These are phyloP conservation scores for Sebastes steindachneri DNA, from an alignment of 2,797 vertebrate species.

Conservation along the genomic window DNA sequence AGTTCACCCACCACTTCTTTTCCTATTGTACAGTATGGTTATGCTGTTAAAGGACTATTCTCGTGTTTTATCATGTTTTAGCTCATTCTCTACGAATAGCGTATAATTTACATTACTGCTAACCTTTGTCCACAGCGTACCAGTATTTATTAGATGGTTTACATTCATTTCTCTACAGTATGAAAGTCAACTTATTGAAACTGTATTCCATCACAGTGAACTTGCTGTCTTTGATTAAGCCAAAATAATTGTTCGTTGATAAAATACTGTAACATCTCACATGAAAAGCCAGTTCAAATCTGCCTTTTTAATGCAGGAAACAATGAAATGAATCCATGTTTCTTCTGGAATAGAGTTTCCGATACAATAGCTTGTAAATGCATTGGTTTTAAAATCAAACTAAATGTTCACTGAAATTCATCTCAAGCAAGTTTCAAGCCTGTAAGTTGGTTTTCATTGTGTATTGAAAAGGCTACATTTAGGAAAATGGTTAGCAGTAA, in stretches of 20 bases:
- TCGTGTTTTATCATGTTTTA: constrained; percentile 20
- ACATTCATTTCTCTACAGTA: background rate
- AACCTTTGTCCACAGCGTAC: background rate
- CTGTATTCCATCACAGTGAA: background rate
- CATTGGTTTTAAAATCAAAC: background rate
- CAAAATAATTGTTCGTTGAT: background rate
- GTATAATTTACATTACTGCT: constrained; percentile 18
- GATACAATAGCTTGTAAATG: background rate
- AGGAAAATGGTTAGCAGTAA: constrained; percentile 11
- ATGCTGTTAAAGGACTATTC: constrained; percentile 22
- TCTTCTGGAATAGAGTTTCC: background rate
- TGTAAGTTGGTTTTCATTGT: background rate
- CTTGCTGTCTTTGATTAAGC: background rate
- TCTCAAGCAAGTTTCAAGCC: background rate
- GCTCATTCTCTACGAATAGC: constrained; percentile 9
- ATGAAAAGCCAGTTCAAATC: background rate
- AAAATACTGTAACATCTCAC: background rate
- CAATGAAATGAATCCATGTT: background rate
- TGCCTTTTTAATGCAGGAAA: background rate
- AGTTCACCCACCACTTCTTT: constrained; percentile 15
- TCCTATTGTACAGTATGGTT: constrained; percentile 13
- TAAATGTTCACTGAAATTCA: background rate
- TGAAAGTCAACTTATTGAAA: constrained; percentile 9
- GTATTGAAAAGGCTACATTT: background rate
- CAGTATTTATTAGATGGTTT: constrained; percentile 9